Conservation (phyloP, 1,140 invertebrate species). For the Hycleus phaleratus region DNA sequence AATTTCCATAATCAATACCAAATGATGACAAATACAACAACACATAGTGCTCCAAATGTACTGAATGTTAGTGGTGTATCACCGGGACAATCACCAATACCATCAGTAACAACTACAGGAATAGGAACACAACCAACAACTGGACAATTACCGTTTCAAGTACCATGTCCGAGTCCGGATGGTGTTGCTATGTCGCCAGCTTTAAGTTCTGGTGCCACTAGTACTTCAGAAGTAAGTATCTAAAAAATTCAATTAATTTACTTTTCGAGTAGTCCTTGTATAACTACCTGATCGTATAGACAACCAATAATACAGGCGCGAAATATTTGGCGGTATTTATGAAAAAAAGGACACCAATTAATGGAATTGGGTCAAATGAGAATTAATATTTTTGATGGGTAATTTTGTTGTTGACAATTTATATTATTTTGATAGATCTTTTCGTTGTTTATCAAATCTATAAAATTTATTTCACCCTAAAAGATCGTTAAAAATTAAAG, state of each 20-base stretch:
- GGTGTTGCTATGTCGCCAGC: constrained; percentile 56
- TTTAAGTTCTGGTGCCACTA: constrained; percentile 63
- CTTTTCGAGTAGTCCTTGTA: neutral
- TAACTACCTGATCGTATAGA: neutral
- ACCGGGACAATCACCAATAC: neutral
- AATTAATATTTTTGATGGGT: too few relatives aligned
- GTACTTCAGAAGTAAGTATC: constrained; percentile 61
- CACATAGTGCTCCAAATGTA: constrained; percentile 38
- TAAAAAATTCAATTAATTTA: neutral
- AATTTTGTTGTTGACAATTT: too few relatives aligned
- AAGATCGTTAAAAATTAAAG: too few relatives aligned
- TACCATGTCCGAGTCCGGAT: constrained; percentile 47
- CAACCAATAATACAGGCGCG: neutral
- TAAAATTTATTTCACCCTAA: too few relatives aligned
- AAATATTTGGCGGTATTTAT: neutral
- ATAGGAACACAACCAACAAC: too few relatives aligned
- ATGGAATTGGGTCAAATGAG: too few relatives aligned
- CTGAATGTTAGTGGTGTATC: neutral
- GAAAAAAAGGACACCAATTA: neutral
- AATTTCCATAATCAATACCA: constrained; percentile 19
- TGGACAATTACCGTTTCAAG: constrained; percentile 1
- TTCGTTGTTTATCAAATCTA: too few relatives aligned
- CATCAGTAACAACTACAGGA: constrained; percentile 5
- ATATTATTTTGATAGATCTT: too few relatives aligned
- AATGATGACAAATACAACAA: constrained; percentile 31